A percentile compares a stretch with the other conserved stretches of the same genome.
phyloP scores from a whole-genome alignment of 2,888 invertebrate genomes.

The Quadroppia sp. region DNA sequence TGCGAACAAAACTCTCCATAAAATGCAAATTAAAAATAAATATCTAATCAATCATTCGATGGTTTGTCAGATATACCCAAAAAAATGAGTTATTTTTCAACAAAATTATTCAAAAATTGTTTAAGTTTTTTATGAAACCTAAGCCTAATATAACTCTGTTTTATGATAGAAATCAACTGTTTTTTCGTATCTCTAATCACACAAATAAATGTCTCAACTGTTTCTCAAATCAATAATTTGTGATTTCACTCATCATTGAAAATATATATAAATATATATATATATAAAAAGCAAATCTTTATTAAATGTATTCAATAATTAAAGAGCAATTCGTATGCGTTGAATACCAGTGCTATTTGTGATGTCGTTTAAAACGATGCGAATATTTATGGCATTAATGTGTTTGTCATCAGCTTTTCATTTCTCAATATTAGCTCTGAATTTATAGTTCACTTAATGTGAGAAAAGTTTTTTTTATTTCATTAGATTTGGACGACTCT shows the following conservation, averaged over 20 bases:
- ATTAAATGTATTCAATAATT: too few relatives aligned
- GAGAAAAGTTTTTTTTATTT: too few relatives aligned
- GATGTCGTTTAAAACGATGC: too few relatives aligned
- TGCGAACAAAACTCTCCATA: neutral
- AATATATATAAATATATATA: neutral
- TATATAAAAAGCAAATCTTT: neutral
- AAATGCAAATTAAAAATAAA: constrained; percentile 16
- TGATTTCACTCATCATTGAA: neutral
- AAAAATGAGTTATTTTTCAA: neutral
- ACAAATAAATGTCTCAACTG: neutral
- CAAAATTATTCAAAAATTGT: neutral
- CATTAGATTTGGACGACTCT: neutral
- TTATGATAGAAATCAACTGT: neutral
- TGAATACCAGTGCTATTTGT: too few relatives aligned
- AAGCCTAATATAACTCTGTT: neutral
- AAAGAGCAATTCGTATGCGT: too few relatives aligned
- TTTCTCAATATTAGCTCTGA: too few relatives aligned
- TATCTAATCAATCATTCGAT: constrained; percentile 9
- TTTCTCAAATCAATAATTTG: neutral
- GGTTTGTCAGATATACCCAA: neutral
- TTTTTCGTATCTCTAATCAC: neutral
- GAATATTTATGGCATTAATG: too few relatives aligned
- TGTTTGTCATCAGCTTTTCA: too few relatives aligned
- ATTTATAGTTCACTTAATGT: too few relatives aligned
- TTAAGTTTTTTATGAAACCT: neutral